Percentiles rank a stretch among this genome's conserved stretches.
Evolutionary conservation across 2,888 invertebrate genomes (phyloP).

Genomic region (Kryphioiulus occultus): DNA sequence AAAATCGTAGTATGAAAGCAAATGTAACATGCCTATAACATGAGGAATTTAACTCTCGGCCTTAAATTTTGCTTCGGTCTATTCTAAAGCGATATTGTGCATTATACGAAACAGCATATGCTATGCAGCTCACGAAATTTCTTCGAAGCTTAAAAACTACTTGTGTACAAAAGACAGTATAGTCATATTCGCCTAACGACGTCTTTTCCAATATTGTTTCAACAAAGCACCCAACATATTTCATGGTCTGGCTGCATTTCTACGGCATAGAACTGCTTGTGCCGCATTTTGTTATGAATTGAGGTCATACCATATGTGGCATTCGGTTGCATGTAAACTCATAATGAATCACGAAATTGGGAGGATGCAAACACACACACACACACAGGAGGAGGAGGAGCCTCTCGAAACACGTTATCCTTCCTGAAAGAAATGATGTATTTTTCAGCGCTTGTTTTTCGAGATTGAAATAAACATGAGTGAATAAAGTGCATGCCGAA

Average conservation of each 20-base stretch:
- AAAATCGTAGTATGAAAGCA: too few relatives aligned
- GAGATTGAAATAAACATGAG: slow-evolving; percentile 35
- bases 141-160: background rate
- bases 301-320: slow-evolving; percentile 29
- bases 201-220: slow-evolving; percentile 36
- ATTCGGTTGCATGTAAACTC: slow-evolving; percentile 33
- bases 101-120: background rate
- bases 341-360: slow-evolving; percentile 33
- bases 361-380: background rate
- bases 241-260: slow-evolving; percentile 1
- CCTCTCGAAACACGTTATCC: background rate
- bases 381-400: background rate
- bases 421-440: background rate
- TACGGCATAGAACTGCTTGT: background rate
- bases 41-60: too few relatives aligned
- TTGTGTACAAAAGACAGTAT: slow-evolving; percentile 1
- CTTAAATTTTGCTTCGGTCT: too few relatives aligned
- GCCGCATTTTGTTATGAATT: slow-evolving; percentile 29
- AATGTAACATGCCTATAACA: too few relatives aligned
- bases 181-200: slow-evolving; percentile 10
- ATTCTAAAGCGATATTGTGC: too few relatives aligned
- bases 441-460: background rate
- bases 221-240: slow-evolving; percentile 14
- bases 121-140: background rate
- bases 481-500: slow-evolving; percentile 24